Conservation (phyloP, 2,888 invertebrate genomes). For the Heliconius erato region DNA sequence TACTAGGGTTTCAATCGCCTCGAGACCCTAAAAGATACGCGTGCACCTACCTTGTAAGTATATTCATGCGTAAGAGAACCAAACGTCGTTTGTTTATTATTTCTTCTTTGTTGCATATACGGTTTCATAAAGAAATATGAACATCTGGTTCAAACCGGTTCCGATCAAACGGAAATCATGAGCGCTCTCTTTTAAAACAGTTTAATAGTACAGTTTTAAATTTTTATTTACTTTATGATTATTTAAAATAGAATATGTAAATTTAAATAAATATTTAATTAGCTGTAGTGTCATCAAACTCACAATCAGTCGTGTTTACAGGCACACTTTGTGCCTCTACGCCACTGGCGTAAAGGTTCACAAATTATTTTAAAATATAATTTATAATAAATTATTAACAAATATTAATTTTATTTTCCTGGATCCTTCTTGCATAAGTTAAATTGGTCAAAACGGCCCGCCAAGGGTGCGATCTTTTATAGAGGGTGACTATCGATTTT, state of each 20-base stretch:
- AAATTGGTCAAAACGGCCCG: conserved; percentile 48
- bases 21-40: conserved; percentile 52
- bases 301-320: too few relatives aligned
- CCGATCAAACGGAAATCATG: not conserved
- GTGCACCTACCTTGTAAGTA: conserved; percentile 46
- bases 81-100: not conserved
- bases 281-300: too few relatives aligned
- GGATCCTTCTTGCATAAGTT: conserved; percentile 23
- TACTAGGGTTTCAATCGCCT: conserved; percentile 51
- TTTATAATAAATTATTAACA: not conserved
- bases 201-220: not conserved
- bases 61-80: conserved; percentile 41
- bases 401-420: not conserved
- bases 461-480: conserved; percentile 53
- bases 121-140: not conserved
- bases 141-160: conserved; percentile 19
- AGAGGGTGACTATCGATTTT: conserved; percentile 59
- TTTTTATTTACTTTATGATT: not conserved
- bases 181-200: not conserved
- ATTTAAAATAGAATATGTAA: not conserved
- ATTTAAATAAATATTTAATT: too few relatives aligned
- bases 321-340: too few relatives aligned
- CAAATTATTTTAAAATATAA: not conserved
- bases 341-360: too few relatives aligned
- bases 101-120: not conserved